These are phyloP conservation scores for Danio aesculapii DNA, from an alignment of 2,797 vertebrate genomes.

Conservation along the genomic window DNA sequence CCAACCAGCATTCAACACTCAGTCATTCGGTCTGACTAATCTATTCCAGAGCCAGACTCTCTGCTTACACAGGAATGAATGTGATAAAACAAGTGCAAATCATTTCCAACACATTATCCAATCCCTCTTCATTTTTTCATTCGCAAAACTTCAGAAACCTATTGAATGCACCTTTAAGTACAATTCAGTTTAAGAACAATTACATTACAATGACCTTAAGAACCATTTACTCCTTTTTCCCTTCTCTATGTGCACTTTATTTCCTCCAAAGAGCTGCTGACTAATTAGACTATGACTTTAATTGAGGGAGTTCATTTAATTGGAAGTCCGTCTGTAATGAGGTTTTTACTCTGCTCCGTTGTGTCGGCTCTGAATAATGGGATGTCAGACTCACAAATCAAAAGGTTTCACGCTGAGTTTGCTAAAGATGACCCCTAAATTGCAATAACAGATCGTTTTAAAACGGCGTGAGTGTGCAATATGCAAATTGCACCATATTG, in stretches of 20 bases:
- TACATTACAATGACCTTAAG: slow-evolving; percentile 31
- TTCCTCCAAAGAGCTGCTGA: slow-evolving; percentile 24
- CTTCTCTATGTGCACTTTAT: neutral
- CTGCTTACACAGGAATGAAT: neutral
- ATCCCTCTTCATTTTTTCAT: neutral
- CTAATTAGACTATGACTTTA: slow-evolving; percentile 47
- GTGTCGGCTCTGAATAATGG: neutral
- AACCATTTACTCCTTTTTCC: slow-evolving; percentile 38
- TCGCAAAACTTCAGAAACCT: neutral
- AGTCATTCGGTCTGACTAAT: too few relatives aligned
- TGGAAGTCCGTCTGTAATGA: slow-evolving; percentile 12
- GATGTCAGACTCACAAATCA: slow-evolving; percentile 12
- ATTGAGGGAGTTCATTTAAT: slow-evolving; percentile 28
- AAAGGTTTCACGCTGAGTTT: slow-evolving; percentile 1
- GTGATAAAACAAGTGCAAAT: neutral
- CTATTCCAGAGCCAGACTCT: neutral
- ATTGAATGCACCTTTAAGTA: neutral
- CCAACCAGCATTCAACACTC: too few relatives aligned
- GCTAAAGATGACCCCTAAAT: slow-evolving; percentile 3
- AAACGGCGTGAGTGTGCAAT: neutral
- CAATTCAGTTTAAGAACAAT: neutral
- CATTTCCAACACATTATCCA: neutral
- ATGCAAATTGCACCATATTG: neutral
- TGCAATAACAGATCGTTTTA: neutral
- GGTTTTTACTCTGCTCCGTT: slow-evolving; percentile 8